Conservation (phyloP, 2,888 invertebrate genomes). For the Nemoura dubitans region DNA sequence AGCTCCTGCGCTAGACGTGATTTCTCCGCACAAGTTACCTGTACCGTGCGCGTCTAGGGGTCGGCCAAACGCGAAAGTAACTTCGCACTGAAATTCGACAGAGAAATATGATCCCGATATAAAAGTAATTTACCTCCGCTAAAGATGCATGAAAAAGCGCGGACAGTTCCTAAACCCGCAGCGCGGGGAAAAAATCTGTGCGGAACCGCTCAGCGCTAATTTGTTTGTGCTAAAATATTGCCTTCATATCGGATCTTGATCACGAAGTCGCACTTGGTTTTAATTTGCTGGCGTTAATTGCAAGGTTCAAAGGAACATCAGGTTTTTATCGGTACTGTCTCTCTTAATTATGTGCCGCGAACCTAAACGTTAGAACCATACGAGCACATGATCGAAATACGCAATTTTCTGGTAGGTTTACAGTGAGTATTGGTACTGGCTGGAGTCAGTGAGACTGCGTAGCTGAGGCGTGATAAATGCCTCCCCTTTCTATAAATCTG, state of each 20-base stretch:
- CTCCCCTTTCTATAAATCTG: neutral
- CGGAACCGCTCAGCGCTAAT: neutral
- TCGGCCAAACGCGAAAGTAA: neutral
- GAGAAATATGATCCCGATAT: neutral
- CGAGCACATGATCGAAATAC: neutral
- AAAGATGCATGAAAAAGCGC: neutral
- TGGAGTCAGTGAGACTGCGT: neutral
- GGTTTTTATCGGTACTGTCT: neutral
- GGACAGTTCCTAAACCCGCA: neutral
- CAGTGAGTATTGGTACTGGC: neutral
- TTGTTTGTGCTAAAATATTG: neutral
- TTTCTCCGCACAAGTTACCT: too few relatives aligned
- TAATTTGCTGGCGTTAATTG: slow-evolving; percentile 24
- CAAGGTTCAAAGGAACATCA: slow-evolving; percentile 8
- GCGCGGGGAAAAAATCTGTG: neutral
- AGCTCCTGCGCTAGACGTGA: too few relatives aligned
- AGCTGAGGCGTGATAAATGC: neutral
- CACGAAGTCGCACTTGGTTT: neutral
- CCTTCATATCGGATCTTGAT: neutral
- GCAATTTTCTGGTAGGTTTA: neutral
- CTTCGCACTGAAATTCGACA: neutral
- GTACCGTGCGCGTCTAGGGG: neutral
- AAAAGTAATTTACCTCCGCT: neutral
- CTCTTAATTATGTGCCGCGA: slow-evolving; percentile 7
- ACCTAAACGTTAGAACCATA: neutral